Conservation (phyloP, 2,888 invertebrate species). For the Drosophila mercatorum region DNA sequence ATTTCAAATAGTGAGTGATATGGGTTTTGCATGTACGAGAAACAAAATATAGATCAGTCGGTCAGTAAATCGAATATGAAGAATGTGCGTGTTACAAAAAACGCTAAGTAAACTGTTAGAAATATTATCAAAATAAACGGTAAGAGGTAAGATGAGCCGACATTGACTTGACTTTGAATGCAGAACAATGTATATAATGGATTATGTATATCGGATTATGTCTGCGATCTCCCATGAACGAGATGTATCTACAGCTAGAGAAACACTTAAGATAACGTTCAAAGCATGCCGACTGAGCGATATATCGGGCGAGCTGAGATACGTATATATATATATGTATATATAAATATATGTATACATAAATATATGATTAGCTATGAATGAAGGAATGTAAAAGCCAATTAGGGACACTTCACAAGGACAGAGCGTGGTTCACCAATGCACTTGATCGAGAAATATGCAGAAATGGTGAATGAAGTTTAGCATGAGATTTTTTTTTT, state of each 20-base stretch:
- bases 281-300: slow-evolving; percentile 70
- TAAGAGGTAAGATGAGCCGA: slow-evolving; percentile 50
- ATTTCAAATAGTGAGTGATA: slow-evolving; percentile 42
- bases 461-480: slow-evolving; percentile 41
- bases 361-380: slow-evolving; percentile 20
- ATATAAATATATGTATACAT: background rate
- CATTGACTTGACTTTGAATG: slow-evolving; percentile 45
- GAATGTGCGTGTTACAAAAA: slow-evolving; percentile 35
- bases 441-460: slow-evolving; percentile 34
- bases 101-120: slow-evolving; percentile 46
- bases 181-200: slow-evolving; percentile 51
- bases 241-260: slow-evolving; percentile 49
- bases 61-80: slow-evolving; percentile 59
- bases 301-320: slow-evolving; percentile 43
- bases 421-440: slow-evolving; percentile 43
- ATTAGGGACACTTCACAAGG: slow-evolving; percentile 27
- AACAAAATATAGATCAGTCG: slow-evolving; percentile 64
- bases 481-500: slow-evolving; percentile 7
- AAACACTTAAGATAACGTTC: slow-evolving; percentile 34
- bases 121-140: slow-evolving; percentile 37
- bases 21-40: slow-evolving; percentile 62
- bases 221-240: slow-evolving; percentile 27
- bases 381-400: slow-evolving; percentile 32
- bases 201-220: slow-evolving; percentile 17
- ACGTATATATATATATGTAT: background rate